Evolutionary conservation across 1,140 invertebrate genomes (phyloP).

Genomic region (Bombyx mori): ASM3026992v2 NC_085118.1:13464001-13464500

Average conservation of each 20-base stretch:
- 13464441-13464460: not conserved
- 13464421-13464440: slow-evolving; percentile 5
- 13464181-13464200: slow-evolving; percentile 77
- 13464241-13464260: slow-evolving; percentile 42
- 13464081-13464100: slow-evolving; percentile 72
- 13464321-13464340: not conserved
- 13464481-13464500: slow-evolving; percentile 3
- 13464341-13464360: not conserved
- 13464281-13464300: too few species aligned
- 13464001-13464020: too few species aligned
- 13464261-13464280: slow-evolving; percentile 2
- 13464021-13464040: too few species aligned
- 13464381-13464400: not conserved
- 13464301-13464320: not conserved
- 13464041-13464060: too few species aligned
- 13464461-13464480: slow-evolving; percentile 3
- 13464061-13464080: too few species aligned
- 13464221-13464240: slow-evolving; percentile 24
- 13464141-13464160: slow-evolving; percentile 81
- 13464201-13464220: slow-evolving; percentile 35
- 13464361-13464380: slow-evolving; percentile 3
- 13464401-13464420: slow-evolving; percentile 5
- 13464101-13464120: slow-evolving; percentile 88
- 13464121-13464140: slow-evolving; percentile 88
- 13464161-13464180: slow-evolving; percentile 78